phyloP scores from a whole-genome alignment of 2,888 invertebrate genomes.

The Erynnis tages region DNA sequence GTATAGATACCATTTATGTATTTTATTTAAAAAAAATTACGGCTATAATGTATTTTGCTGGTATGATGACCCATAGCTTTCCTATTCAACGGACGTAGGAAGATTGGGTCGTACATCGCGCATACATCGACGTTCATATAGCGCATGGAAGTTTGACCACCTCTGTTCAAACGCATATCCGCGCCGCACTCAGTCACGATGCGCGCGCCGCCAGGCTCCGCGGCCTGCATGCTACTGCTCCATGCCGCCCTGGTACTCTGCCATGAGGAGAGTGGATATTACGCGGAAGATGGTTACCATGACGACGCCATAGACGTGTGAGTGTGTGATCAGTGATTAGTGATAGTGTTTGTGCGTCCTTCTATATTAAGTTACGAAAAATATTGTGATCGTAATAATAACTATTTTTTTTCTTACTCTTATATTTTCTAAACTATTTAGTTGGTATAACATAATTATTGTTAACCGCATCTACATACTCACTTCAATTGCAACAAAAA shows the following conservation, averaged over 20 bases:
- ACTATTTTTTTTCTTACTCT: too few relatives aligned
- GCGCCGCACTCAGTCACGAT: constrained; percentile 67
- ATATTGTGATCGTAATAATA: too few relatives aligned
- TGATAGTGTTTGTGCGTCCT: not conserved
- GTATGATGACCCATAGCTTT: too few relatives aligned
- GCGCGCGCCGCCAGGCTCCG: constrained; percentile 67
- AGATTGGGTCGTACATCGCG: not conserved
- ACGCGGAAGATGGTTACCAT: constrained; percentile 62
- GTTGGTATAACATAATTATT: too few relatives aligned
- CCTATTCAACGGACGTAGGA: too few relatives aligned
- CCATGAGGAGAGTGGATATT: constrained; percentile 62
- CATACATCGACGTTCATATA: constrained; percentile 22
- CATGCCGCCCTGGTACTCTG: constrained; percentile 62
- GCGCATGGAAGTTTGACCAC: constrained; percentile 58
- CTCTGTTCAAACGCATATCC: constrained; percentile 65
- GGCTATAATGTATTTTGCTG: too few relatives aligned
- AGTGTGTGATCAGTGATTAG: constrained; percentile 59
- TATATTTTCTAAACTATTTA: too few relatives aligned
- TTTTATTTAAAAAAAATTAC: too few relatives aligned
- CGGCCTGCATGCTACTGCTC: constrained; percentile 57
- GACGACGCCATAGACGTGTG: constrained; percentile 72
- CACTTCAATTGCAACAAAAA: too few relatives aligned
- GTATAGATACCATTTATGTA: too few relatives aligned
- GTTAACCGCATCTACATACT: too few relatives aligned
- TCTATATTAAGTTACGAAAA: too few relatives aligned